Conservation (phyloP, 2,113 vertebrate genomes). For the Vanacampus margaritifer region DNA sequence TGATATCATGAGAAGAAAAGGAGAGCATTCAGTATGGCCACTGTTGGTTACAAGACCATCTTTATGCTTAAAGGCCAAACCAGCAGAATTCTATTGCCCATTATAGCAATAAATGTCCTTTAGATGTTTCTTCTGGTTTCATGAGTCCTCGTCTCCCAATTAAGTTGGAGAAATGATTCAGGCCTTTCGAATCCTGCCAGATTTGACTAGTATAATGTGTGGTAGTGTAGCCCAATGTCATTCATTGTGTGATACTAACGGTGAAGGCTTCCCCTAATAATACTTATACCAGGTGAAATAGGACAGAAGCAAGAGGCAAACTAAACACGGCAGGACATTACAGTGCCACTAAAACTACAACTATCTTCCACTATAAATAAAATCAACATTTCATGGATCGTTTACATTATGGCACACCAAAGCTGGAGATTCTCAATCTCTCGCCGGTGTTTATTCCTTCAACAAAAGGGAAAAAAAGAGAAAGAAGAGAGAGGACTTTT, state of each 20-base stretch:
- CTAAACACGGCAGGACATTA: slow-evolving; percentile 54
- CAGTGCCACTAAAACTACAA: slow-evolving; percentile 57
- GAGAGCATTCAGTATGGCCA: slow-evolving; percentile 14
- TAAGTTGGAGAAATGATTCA: not conserved
- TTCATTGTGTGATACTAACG: slow-evolving; percentile 54
- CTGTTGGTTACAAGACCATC: not conserved
- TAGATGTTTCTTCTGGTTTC: slow-evolving; percentile 7
- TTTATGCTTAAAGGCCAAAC: slow-evolving; percentile 16
- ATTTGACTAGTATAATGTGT: slow-evolving; percentile 21
- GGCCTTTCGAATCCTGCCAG: slow-evolving; percentile 9
- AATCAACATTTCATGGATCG: slow-evolving; percentile 57
- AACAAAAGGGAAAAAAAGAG: slow-evolving; percentile 44
- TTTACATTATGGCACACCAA: slow-evolving; percentile 74
- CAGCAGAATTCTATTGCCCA: slow-evolving; percentile 29
- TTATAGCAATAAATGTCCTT: slow-evolving; percentile 17
- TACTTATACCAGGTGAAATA: slow-evolving; percentile 55
- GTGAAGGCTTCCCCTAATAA: slow-evolving; percentile 22
- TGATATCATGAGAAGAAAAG: slow-evolving; percentile 22
- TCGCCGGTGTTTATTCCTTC: slow-evolving; percentile 62
- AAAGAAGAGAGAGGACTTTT: slow-evolving; percentile 42
- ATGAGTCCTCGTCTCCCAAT: not conserved
- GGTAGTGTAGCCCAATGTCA: slow-evolving; percentile 59
- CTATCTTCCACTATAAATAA: slow-evolving; percentile 69
- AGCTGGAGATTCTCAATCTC: slow-evolving; percentile 65
- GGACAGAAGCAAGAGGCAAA: slow-evolving; percentile 42